Percentiles rank a stretch among this genome's conserved stretches.
phyloP scores from a whole-genome alignment of 37 sponge, comb jelly and placozoan genomes.

The Ianthella basta region DNA sequence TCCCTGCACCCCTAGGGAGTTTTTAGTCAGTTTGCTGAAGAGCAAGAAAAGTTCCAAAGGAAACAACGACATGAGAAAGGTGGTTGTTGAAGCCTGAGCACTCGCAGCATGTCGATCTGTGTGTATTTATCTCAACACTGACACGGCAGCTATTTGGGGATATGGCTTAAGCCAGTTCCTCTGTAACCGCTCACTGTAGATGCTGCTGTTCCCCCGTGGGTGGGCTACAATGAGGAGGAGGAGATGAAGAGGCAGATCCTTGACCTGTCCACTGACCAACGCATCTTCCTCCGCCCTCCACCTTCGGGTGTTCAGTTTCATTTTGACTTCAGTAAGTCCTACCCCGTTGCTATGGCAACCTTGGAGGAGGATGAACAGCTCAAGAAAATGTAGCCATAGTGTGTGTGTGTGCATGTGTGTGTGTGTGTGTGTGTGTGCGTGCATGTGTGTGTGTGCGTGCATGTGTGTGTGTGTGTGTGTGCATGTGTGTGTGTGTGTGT shows the following conservation, averaged over 20 bases:
- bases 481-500: not conserved
- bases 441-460: not conserved
- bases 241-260: constrained; percentile 95
- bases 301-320: constrained; percentile 92
- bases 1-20: constrained; percentile 31
- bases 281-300: constrained; percentile 93
- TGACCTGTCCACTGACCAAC: constrained; percentile 88
- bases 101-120: not conserved
- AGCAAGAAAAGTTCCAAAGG: constrained; percentile 81
- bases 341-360: constrained; percentile 88
- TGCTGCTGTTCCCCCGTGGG: constrained; percentile 95
- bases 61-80: constrained; percentile 62
- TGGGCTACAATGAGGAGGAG: constrained; percentile 97
- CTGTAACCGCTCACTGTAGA: constrained; percentile 29
- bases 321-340: constrained; percentile 79
- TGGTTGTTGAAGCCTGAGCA: not conserved
- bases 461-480: not conserved
- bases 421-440: too few species aligned
- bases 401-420: not conserved
- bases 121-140: not conserved
- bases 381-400: constrained; percentile 48
- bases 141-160: not conserved
- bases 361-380: constrained; percentile 85
- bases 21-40: constrained; percentile 75
- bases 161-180: not conserved